These are phyloP conservation scores for Tuberolachnus salignus DNA, from an alignment of 2,888 invertebrate genomes.

Conservation along the genomic window DNA sequence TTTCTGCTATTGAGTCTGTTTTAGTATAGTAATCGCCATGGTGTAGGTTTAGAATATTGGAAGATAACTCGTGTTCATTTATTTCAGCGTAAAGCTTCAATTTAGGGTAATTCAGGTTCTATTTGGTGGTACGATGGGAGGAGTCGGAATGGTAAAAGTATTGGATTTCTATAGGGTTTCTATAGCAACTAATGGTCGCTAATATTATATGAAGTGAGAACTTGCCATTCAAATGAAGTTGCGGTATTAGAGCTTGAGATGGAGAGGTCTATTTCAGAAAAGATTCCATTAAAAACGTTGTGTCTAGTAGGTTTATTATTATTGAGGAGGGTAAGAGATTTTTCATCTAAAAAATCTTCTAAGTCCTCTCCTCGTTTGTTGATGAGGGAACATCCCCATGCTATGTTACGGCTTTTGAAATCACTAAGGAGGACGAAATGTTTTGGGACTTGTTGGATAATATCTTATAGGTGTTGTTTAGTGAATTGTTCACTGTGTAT, in stretches of 20 bases:
- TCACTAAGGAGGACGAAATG: not conserved
- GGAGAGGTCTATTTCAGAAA: not conserved
- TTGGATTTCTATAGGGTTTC: constrained; percentile 17
- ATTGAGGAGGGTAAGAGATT: not conserved
- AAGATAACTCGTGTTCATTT: not conserved
- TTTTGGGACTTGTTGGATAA: not conserved
- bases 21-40: not conserved
- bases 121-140: not conserved
- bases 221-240: constrained; percentile 4
- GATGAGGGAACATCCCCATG: not conserved
- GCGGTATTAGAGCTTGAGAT: not conserved
- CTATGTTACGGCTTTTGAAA: not conserved
- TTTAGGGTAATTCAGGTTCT: constrained; percentile 9
- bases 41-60: not conserved
- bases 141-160: too few relatives aligned
- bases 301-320: not conserved
- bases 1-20: not conserved
- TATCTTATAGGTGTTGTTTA: not conserved
- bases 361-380: not conserved
- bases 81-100: not conserved
- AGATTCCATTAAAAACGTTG: not conserved
- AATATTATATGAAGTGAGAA: not conserved
- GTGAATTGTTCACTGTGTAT: not conserved
- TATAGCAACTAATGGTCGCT: not conserved
- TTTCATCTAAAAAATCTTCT: not conserved